Base-by-base conservation (phyloP, 2,797 vertebrate species). In the Syndactyla subalaris region DNA sequence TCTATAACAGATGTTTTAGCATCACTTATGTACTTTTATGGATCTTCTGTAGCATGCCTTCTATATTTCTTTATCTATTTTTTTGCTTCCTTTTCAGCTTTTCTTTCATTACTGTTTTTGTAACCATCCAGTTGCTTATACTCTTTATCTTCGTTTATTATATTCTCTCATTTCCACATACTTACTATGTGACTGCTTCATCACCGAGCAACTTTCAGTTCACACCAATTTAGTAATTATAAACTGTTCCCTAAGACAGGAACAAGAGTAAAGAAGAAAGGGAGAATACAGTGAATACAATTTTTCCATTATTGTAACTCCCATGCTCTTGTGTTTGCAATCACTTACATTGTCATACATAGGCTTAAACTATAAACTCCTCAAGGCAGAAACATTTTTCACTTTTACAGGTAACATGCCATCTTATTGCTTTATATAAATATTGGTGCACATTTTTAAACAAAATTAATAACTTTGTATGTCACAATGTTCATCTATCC, bases 301-400 rank as follows among this genome's bases (percentile, higher is more conserved):
- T 72, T 65, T 92, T 91, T 41, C 14, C 84, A 26, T 63, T 87
- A 41, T 49, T 81, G 7, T 43, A 91, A 87, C 29, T 55, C 17
- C 45, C 2, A 6, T 63, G 4, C 4, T 82, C 7, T 55, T 41
- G 23, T 61, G 30, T 65, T 95, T 92, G 63, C 49, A 82, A 52
- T 79, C 63, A 41, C 43, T 88, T 91, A 91, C 39, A 38, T 51
- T 86, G 66, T 39, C 92, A 92, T 45, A 9, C 76, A 36, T 73
- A 57, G 81, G 39, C 93, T 88, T 86, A 73, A 26, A 55, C 38
- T 48, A 32, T 48, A 72, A 91, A 68, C 23, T 88, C 61, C 41
- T 73, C 55, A 87, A 82, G 67, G 67, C 19, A 93, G 48, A 79
- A 73, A 73, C 19, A 57, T 94, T 95, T 82, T 95, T 94, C 67